Conservation (phyloP, 2,113 vertebrate species). For the Orientallactaga bullata region DNA sequence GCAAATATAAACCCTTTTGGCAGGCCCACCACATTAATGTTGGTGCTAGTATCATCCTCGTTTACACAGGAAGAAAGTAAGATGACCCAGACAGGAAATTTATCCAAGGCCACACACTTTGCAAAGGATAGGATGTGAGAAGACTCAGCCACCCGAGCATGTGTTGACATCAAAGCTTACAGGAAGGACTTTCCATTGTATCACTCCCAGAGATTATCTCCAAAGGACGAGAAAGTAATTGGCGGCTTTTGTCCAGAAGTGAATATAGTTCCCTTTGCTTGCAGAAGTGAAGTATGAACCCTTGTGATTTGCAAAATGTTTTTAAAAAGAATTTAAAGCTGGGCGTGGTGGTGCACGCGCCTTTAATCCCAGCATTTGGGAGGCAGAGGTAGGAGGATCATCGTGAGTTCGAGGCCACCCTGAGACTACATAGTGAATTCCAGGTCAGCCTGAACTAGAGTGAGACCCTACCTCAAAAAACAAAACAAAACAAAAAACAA, state of each 20-base stretch:
- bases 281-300: background rate
- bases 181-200: background rate
- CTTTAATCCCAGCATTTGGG: too few relatives aligned
- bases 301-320: background rate
- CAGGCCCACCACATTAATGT: too few relatives aligned
- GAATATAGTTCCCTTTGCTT: background rate
- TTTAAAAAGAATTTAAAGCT: background rate
- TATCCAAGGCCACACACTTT: background rate
- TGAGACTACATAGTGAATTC: too few relatives aligned
- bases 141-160: background rate
- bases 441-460: too few relatives aligned
- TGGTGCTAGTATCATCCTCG: background rate
- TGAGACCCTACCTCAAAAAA: too few relatives aligned
- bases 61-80: background rate
- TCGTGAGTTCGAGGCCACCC: too few relatives aligned
- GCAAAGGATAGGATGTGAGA: background rate
- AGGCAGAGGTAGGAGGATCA: too few relatives aligned
- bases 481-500: too few relatives aligned
- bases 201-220: background rate
- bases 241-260: background rate
- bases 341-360: too few relatives aligned
- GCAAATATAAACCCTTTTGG: background rate
- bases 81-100: background rate
- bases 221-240: constrained; percentile 20
- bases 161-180: background rate